These are phyloP conservation scores for Mactromeris polynyma DNA, from an alignment of 2,888 invertebrate genomes.

Conservation along the genomic window DNA sequence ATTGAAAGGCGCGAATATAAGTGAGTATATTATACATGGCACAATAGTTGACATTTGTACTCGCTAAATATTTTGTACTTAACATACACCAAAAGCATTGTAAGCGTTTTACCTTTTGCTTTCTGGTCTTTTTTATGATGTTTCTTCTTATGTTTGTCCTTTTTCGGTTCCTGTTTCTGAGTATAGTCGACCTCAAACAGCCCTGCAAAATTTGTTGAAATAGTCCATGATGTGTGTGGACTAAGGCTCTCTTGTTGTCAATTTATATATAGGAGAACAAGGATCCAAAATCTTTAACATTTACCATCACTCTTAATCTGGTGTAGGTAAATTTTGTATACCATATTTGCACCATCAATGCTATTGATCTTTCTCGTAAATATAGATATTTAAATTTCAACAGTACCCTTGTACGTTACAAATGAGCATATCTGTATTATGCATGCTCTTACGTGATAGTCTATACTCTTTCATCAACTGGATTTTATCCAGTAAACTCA, in stretches of 20 bases:
- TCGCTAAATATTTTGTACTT: neutral
- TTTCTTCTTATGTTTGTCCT: conserved; percentile 66
- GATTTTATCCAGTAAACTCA: conserved; percentile 48
- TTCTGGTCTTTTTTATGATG: conserved; percentile 55
- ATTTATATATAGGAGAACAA: too few relatives aligned
- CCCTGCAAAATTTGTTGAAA: conserved; percentile 73
- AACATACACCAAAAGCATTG: neutral
- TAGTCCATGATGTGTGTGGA: neutral
- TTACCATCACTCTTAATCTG: too few relatives aligned
- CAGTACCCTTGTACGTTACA: too few relatives aligned
- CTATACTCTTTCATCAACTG: neutral
- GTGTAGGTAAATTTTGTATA: too few relatives aligned
- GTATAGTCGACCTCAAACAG: conserved; percentile 83
- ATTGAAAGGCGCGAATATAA: too few relatives aligned
- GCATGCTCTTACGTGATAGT: too few relatives aligned
- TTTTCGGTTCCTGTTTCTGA: conserved; percentile 58
- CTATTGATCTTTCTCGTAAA: too few relatives aligned
- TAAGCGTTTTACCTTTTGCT: neutral
- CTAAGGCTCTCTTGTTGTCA: neutral
- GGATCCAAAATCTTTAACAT: too few relatives aligned
- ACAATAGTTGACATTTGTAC: neutral
- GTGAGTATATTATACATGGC: too few relatives aligned
- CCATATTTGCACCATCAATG: too few relatives aligned
- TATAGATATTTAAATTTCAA: too few relatives aligned
- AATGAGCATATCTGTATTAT: too few relatives aligned